A percentile compares a stretch with the other conserved stretches of the same genome.
These are phyloP conservation scores for Toxotes jaculatrix DNA, from an alignment of 2,113 vertebrate genomes.

Conservation along the genomic window DNA sequence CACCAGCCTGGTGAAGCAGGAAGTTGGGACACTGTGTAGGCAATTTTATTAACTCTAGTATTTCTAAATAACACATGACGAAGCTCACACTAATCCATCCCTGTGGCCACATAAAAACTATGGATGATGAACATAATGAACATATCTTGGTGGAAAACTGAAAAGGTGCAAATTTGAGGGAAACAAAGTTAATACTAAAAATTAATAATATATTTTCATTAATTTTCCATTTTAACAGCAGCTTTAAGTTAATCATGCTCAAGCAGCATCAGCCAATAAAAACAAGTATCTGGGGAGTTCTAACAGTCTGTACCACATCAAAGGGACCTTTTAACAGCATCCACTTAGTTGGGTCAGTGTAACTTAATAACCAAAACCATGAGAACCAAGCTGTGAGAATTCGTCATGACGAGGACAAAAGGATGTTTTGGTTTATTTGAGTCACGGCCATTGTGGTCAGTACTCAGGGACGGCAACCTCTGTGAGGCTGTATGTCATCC, in stretches of 20 bases:
- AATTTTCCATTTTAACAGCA: no score
- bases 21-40: not conserved
- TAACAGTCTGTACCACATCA: not conserved
- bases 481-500: slow-evolving; percentile 17
- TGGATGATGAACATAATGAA: not conserved
- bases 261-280: not conserved
- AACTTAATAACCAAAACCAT: slow-evolving; percentile 6
- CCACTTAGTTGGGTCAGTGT: not conserved
- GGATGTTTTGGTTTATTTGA: not conserved
- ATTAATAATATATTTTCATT: not conserved
- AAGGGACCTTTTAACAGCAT: not conserved
- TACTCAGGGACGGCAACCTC: slow-evolving; percentile 9
- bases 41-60: not conserved
- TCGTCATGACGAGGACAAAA: not conserved
- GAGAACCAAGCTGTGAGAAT: not conserved
- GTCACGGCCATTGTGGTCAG: not conserved
- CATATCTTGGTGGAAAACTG: no score
- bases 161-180: not conserved
- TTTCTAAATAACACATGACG: not conserved
- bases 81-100: not conserved
- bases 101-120: not conserved
- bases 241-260: not conserved
- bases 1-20: not conserved
- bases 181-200: not conserved
- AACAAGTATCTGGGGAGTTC: not conserved